Base-by-base conservation (phyloP, 1,140 invertebrate species). In the Conus betulinus region DNA sequence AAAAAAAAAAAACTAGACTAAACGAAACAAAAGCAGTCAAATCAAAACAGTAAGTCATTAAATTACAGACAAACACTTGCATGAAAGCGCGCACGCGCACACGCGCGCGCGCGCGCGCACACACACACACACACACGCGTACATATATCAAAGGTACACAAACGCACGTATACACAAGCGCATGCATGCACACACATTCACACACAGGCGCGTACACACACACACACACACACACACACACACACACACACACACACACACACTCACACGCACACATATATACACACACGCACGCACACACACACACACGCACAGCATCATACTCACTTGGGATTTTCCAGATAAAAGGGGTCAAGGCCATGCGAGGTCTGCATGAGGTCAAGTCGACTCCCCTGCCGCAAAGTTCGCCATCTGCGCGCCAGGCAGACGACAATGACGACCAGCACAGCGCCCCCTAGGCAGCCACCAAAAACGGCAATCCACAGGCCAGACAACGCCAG, bases 331-430 rank as follows among this genome's bases (percentile, higher is more conserved):
- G 82, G 82, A 27, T 84, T 84, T 52, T 84, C 82, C 82, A 84
- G n/a, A 52, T 84, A 84, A 25, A 84, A n/a, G 7, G 82, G 82
- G 82, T 84, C 82, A 60, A 84, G 82, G n/a, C 82, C 82, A 17
- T 84, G 82, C 25, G 82, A 84, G 27, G 55, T 53, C 27, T 53
- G 82, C 82, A 84, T 10, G 8, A 84, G 57, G 57, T 84, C 57
- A 27, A 84, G 82, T 23, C 55, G 25, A n/a, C 4, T 84, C 23
- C 82, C 82, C 13, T 63, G 55, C 52, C 27, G 55, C 3, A 63
- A 25, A 0, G 53, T 84, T 15, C 82, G 82, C 53, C 57, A 84
- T 5, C 63, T 52, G 51, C 79, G 23, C 5, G 53, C 7, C 7
- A 53, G 23, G 55, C 27, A 84, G 23, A 63, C 13, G 57, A 84